Base-by-base conservation (phyloP, 2,113 vertebrate genomes). In the Aspiorhynchus laticeps region DNA sequence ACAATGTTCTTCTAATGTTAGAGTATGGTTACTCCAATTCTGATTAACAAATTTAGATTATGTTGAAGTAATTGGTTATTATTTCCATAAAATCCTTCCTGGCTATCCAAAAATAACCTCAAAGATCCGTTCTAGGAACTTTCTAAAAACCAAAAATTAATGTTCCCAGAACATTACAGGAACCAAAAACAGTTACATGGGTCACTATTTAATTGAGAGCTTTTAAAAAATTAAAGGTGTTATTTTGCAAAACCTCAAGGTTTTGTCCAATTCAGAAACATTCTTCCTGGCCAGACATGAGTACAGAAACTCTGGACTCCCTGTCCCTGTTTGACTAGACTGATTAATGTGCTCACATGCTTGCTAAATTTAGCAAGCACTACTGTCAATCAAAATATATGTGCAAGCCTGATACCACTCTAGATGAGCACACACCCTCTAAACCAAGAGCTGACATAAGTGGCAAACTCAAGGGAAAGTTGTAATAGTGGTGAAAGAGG, bases 321-420 rank as follows among this genome's bases (percentile, higher is more conserved):
- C n/a, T 88, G 87, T 90, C 90, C 91, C 88, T 83, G 80, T 90
- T 86, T 90, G 84, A 89, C 89, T 91, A 87, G 51, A 67, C 90
- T 92, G 91, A 93, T 89, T 86, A 91, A 94, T 89, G 91, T 63
- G 43, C 89, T 94, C 91, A 90, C 90, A 92, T 91, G 92, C 48
- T 67, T 38, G 88, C 94, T 95, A 95, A 95, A 94, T 92, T 91
- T 95, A 94, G 93, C 90, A 38, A 0, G 82, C 85, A 90, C 89
- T 87, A 87, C 91, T 91, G 90, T 89, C 90, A 92, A 93, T 94
- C 93, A 93, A 92, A 91, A 90, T 87, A 89, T 92, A 85, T 88
- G 83, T 92, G 91, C 87, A 88, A 90, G 87, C 69, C 79, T 91
- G 88, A 88, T 91, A 83, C 88, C 51, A 59, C 53, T 69, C 80